These are phyloP conservation scores for Macrotus californicus DNA, from an alignment of 2,113 vertebrate species.

Conservation along the genomic window DNA sequence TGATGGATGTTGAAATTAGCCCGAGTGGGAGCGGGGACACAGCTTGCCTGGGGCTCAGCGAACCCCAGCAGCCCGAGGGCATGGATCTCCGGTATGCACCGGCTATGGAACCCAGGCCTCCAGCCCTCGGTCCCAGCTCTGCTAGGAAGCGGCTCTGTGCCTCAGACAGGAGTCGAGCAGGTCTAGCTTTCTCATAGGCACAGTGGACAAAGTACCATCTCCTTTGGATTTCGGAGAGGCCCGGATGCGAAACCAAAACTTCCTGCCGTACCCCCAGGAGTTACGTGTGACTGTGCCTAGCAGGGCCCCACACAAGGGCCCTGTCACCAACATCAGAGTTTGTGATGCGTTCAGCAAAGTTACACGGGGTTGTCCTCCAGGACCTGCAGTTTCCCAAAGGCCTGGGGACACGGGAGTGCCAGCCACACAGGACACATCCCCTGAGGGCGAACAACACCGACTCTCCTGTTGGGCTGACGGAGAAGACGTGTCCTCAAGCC, in stretches of 20 bases:
- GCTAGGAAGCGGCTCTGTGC: not conserved
- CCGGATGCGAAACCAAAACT: not conserved
- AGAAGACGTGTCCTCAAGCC: not conserved
- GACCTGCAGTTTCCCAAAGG: not conserved
- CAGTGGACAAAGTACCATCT: not conserved
- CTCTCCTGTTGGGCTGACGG: not conserved
- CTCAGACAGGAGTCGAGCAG: not conserved
- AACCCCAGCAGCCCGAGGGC: no score
- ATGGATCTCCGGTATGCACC: not conserved
- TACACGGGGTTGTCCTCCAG: rapidly evolving
- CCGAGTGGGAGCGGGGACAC: rapidly evolving
- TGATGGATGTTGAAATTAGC: not conserved
- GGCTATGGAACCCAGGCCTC: not conserved
- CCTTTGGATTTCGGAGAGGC: not conserved
- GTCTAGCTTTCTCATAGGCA: not conserved
- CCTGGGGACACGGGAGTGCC: not conserved
- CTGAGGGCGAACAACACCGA: not conserved
- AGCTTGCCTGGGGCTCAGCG: no score
- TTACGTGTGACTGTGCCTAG: not conserved
- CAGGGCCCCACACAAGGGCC: no score
- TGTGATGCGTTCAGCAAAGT: not conserved
- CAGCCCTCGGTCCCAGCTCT: not conserved
- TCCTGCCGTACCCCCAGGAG: not conserved
- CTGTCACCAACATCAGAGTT: not conserved
- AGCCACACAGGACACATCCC: not conserved